Base-by-base conservation (phyloP, 2,797 vertebrate species). In the Argentina silus region DNA sequence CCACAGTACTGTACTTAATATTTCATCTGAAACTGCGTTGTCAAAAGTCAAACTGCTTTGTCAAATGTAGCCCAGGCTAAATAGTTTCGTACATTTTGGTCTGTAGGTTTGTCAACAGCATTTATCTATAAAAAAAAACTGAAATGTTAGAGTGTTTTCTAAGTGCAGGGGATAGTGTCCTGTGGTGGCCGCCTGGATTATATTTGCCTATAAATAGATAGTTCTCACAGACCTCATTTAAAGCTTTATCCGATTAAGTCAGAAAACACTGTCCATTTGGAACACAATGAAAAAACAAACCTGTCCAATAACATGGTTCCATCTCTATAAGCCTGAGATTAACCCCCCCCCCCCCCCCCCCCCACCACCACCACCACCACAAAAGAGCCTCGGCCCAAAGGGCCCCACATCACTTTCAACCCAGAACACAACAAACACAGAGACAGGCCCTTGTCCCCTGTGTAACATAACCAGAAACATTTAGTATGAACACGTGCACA, bases 271-370 rank as follows among this genome's bases (percentile, higher is more conserved):
- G 79, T 83, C 82, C 73, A 89, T 81, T 86, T 87, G 60, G 71
- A 86, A 79, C 59, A 84, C 84, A 88, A 81, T 88, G 75, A 86
- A 48, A 82, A 82, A 82, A 85, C 81, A 88, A 87, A 81, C 85
- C 76, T 36, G 65, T 76, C 73, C 76, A 79, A 78, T 83, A 84
- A 86, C 82, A 86, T 64, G 69, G 78, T 72, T 77, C 69, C 72
- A 79, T 87, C 48, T 23, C 78, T 72, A 77, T 85, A 88, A 89
- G 76, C 79, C 86, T 67, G 64, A 87, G 82, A 91, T 92, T 86
- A 89, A 81, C 80, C 19, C 19, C 15, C 21, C 57, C 57, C 9
- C 5, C n/a, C n/a, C n/a, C n/a, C n/a, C n/a, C n/a, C n/a, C n/a
- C n/a, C n/a, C n/a, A n/a, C n/a, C n/a, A n/a, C n/a, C n/a, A n/a